Conservation (phyloP, 1,140 invertebrate genomes). For the Cyphomyrmex costatus region DNA sequence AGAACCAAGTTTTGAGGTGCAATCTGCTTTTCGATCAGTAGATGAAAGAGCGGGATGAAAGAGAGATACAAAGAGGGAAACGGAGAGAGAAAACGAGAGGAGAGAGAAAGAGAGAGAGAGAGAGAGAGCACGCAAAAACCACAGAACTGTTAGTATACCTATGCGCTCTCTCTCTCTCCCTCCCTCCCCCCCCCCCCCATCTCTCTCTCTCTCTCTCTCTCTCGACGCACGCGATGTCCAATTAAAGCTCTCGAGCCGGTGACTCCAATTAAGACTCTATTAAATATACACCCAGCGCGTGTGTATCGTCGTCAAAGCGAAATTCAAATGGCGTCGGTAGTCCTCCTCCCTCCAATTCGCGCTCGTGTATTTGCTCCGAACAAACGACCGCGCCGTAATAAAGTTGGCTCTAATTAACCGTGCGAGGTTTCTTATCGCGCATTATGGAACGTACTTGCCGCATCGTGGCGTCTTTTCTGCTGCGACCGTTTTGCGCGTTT, state of each 20-base stretch:
- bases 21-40: neutral
- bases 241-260: conserved; percentile 76
- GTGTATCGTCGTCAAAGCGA: conserved; percentile 75
- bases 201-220: conserved; percentile 19
- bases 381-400: conserved; percentile 72
- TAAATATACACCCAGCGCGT: conserved; percentile 75
- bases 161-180: neutral
- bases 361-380: conserved; percentile 71
- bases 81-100: neutral
- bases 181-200: conserved; percentile 8
- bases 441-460: conserved; percentile 37
- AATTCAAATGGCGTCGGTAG: conserved; percentile 72
- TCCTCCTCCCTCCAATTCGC: conserved; percentile 11
- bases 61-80: neutral
- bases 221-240: conserved; percentile 71
- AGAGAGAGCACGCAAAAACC: neutral
- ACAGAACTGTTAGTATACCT: neutral
- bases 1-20: neutral
- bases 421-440: conserved; percentile 62
- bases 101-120: neutral
- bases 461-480: conserved; percentile 20
- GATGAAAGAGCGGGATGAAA: neutral
- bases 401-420: conserved; percentile 75
- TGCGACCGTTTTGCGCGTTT: neutral
- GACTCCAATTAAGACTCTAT: conserved; percentile 79